A percentile compares a stretch with the other conserved stretches of the same genome.
Evolutionary conservation across 1,140 invertebrate species (phyloP).

Genomic region (Papilio dardanus): DNA sequence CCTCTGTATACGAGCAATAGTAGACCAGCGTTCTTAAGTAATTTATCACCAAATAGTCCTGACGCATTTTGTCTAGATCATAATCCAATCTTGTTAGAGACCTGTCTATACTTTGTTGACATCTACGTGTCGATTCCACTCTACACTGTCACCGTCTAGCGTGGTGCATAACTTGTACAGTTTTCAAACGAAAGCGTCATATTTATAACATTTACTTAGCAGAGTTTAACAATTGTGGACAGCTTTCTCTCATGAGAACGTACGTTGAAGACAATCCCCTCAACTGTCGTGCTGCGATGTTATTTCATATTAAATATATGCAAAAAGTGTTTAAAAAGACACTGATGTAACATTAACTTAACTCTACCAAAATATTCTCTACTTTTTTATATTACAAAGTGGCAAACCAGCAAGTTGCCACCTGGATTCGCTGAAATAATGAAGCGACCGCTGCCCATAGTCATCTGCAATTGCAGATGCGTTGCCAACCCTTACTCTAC

Average conservation of each 20-base stretch:
- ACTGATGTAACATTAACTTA: neutral
- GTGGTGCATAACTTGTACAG: neutral
- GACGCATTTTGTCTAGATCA: neutral
- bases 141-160: neutral
- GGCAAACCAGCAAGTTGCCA: too few species aligned
- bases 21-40: too few species aligned
- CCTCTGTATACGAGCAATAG: too few species aligned
- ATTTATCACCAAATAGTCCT: neutral
- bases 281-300: neutral
- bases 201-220: constrained; percentile 14
- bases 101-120: neutral
- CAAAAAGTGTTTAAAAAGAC: neutral
- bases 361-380: too few species aligned
- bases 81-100: neutral
- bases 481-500: too few species aligned
- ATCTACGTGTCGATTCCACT: neutral
- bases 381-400: too few species aligned
- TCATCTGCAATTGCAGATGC: too few species aligned
- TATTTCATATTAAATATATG: neutral
- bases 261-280: neutral
- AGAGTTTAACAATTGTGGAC: constrained; percentile 1
- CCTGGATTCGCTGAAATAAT: too few species aligned
- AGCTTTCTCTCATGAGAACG: constrained; percentile 19
- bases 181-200: neutral
- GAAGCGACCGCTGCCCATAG: too few species aligned